Evolutionary conservation across 2,888 invertebrate genomes (phyloP).

Genomic region (Oligia strigilis): DNA sequence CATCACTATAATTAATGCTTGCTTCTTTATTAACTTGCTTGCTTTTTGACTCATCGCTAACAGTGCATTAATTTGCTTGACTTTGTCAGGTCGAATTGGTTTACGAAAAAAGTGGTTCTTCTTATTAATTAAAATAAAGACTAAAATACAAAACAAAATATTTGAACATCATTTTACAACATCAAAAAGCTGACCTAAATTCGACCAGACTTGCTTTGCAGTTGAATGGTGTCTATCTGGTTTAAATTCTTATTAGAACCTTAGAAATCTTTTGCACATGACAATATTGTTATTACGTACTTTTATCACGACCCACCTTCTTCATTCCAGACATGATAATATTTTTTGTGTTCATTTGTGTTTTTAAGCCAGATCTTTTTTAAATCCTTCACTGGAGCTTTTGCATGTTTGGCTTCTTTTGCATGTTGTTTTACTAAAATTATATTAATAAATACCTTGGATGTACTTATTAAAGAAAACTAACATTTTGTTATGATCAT

Average conservation of each 20-base stretch:
- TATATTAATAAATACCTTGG: background rate
- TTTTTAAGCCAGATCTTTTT: slow-evolving; percentile 9
- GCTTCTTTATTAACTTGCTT: slow-evolving; percentile 40
- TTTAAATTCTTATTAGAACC: slow-evolving; percentile 1
- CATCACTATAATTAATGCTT: slow-evolving; percentile 32
- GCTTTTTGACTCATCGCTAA: slow-evolving; percentile 20
- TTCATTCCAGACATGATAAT: background rate
- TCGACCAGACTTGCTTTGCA: slow-evolving; percentile 5
- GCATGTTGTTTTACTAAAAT: slow-evolving; percentile 8
- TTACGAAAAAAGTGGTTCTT: background rate
- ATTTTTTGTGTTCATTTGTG: background rate
- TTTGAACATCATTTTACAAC: background rate
- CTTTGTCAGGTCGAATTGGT: slow-evolving; percentile 24
- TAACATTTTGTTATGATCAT: background rate
- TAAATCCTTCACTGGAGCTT: background rate
- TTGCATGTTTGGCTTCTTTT: background rate
- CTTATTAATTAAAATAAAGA: too few relatives aligned
- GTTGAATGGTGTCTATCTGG: slow-evolving; percentile 1
- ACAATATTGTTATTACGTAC: background rate
- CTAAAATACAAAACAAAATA: background rate
- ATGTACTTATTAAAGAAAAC: slow-evolving; percentile 15
- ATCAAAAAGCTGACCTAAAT: background rate
- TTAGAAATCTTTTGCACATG: background rate
- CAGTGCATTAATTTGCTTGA: slow-evolving; percentile 7
- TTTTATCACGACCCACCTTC: too few relatives aligned